Percentiles rank a stretch among this genome's conserved stretches.
Evolutionary conservation across 2,797 vertebrate species (phyloP).

Genomic region (Acropternis orthonyx): DNA sequence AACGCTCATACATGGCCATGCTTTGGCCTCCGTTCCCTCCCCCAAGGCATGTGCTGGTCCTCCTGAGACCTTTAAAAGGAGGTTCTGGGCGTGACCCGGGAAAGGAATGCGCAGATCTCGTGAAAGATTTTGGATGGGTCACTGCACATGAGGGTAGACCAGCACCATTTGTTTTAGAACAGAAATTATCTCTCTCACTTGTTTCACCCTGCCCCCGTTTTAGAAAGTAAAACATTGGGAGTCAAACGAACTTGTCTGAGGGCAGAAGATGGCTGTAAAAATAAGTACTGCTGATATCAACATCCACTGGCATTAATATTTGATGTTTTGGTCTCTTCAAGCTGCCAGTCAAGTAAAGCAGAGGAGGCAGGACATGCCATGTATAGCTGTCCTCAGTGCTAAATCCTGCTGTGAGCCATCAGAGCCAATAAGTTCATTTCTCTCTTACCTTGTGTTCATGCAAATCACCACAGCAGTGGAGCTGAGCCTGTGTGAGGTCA

Average conservation of each 20-base stretch:
- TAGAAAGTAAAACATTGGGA: not conserved
- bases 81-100: not conserved
- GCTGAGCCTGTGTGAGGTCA: not conserved
- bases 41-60: not conserved
- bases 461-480: not conserved
- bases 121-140: not conserved
- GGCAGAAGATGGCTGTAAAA: not conserved
- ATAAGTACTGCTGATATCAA: not conserved
- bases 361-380: not conserved
- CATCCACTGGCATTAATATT: not conserved
- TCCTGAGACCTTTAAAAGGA: not conserved
- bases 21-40: conserved; percentile 18
- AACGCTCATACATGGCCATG: not conserved
- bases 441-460: not conserved
- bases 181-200: not conserved
- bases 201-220: not conserved
- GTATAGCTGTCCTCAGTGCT: not conserved
- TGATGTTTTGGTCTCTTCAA: not conserved
- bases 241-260: not conserved
- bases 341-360: not conserved
- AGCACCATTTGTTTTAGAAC: not conserved
- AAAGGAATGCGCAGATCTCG: not conserved
- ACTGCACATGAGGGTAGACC: not conserved
- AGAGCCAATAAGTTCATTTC: not conserved
- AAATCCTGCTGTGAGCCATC: not conserved